Base-by-base conservation (phyloP, 2,113 vertebrate species). In the Ploceus nigricollis region DNA sequence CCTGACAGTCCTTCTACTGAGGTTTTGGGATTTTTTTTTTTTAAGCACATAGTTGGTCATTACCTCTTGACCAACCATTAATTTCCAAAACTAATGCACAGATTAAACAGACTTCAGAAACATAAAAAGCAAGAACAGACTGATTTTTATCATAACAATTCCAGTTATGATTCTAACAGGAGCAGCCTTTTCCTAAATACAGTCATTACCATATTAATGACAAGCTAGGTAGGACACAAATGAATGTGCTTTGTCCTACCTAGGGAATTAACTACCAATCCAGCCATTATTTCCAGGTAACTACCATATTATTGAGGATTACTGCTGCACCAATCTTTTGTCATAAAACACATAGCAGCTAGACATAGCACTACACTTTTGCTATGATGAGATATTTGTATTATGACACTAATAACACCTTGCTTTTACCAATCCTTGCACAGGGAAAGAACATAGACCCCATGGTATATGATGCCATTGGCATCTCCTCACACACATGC, bases 291-390 rank as follows among this genome's bases (percentile, higher is more conserved):
- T 64, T 71, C 51, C 87, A 22, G 82, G 56, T 89, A 94, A 93
- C 6, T 6, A 25, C 48, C 33, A 51, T 22, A 48, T 48, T 91
- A 86, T 77, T 87, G 20, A 96, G 82, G 61, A 77, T 90, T 91
- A 90, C 45, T 94, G 77, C 81, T 95, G 68, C 87, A 80, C 14
- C 13, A 94, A 92, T 90, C 61, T 97, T 95, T 77, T 95, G 40
- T 92, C 69, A 48, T 57, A 82, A 88, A 39, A 31, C 54, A 63
- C 18, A 24, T 2, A 69, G 24, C 60, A 79, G 31, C 90, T 78
- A 21, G 25, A 33, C 61, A 33, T 19, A 68, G 30, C 24, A 69
- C 50, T 23, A 50, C 33, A 4, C 78, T 86, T 85, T 33, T 31
- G 44, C n/a, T 45, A 65, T 31, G 53, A 81, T 70, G 31, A 75